Evolutionary conservation across 2,113 vertebrate genomes (phyloP).

Genomic region (Sarotherodon lohbergeri): DNA sequence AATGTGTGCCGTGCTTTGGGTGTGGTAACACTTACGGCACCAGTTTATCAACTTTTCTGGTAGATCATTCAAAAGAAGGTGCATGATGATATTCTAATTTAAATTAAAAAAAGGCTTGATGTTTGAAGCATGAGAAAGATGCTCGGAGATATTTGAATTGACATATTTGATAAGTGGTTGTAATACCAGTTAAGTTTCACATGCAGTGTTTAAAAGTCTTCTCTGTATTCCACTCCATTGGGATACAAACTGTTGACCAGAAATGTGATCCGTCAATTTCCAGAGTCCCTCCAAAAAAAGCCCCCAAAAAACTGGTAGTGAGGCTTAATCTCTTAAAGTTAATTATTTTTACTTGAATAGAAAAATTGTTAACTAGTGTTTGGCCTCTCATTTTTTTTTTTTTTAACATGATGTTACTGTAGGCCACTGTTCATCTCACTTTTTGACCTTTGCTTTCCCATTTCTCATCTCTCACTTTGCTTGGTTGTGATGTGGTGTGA

Average conservation of each 20-base stretch:
- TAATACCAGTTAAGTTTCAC: neutral
- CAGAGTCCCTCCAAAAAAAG: neutral
- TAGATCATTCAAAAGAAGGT: neutral
- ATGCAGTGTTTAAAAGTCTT: neutral
- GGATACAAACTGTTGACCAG: neutral
- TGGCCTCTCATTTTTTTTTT: neutral
- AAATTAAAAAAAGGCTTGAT: neutral
- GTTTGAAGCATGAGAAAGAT: neutral
- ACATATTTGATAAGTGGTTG: neutral
- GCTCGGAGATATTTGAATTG: neutral
- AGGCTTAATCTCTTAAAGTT: neutral
- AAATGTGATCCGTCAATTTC: neutral
- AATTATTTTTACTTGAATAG: neutral
- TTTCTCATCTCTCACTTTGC: neutral
- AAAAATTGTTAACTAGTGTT: neutral
- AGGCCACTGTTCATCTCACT: neutral
- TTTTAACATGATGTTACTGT: neutral
- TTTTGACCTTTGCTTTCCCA: neutral
- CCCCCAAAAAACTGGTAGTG: neutral
- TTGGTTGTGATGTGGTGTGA: constrained; percentile 6
- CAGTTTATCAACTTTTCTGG: neutral
- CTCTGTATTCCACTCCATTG: neutral
- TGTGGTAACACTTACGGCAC: neutral
- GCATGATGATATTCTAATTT: neutral
- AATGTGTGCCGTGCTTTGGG: constrained; percentile 35